Base-by-base conservation (phyloP, 1,140 invertebrate genomes). In the Drosophila serrata region DNA sequence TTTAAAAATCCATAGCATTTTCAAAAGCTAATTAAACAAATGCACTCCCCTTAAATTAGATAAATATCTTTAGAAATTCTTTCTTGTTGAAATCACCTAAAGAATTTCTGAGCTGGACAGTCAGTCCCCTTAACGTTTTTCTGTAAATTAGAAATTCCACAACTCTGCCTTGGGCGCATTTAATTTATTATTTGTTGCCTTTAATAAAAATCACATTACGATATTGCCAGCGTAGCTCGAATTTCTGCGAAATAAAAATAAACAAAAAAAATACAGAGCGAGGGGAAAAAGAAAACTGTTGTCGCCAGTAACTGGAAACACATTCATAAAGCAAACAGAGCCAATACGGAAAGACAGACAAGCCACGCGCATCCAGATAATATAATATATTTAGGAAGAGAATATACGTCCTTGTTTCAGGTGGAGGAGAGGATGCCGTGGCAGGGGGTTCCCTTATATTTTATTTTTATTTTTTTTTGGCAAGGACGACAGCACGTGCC, bases 291-390 rank as follows among this genome's bases (percentile, higher is more conserved):
- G 11, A 55, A 43, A 37, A 48, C 27, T 49, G 46, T 39, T 62
- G 61, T 64, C 42, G 55, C 43, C 74, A 76, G 79, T 73, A 73
- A 49, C 19, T 70, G 64, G 61, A 79, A 86, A 81, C 33, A 82
- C 79, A 86, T 75, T 86, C 82, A 87, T 79, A 86, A 87, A 68
- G 82, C 75, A 87, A 87, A 72, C 58, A 67, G 53, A 27, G 60
- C 24, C 42, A 75, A 68, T 76, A 46, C 74, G 69, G 43, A 27
- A 56, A 49, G 62, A 60, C 45, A 27, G 49, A 35, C 43, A 53
- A 31, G 62, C 62, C 59, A 75, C 73, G 78, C 67, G 68, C 56
- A 48, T 17, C 27, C 60, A 60, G 74, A 86, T 82, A 79, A 75
- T 75, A 49, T 51, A 59, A 45, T 59, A 78, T 62, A 74, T 70